Evolutionary conservation across 2,797 vertebrate genomes (phyloP).

Genomic region (Fistularia commersonii): DNA sequence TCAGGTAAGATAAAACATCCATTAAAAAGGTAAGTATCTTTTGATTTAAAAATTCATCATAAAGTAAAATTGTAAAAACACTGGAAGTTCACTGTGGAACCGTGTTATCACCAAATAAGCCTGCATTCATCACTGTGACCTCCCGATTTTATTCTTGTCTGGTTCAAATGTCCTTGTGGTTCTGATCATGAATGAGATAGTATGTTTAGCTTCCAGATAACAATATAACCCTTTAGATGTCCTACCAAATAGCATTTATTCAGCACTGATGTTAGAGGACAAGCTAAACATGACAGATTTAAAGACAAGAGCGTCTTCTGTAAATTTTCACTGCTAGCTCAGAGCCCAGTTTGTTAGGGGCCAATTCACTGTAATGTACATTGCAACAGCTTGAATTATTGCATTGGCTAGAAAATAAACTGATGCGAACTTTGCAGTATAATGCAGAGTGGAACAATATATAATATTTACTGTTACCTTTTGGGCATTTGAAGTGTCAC

Average conservation of each 20-base stretch:
- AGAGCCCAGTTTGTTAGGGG: slow-evolving; percentile 1
- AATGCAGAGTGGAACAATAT: too few species aligned
- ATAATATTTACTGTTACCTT: too few species aligned
- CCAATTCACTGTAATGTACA: background rate
- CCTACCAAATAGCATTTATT: slow-evolving; percentile 12
- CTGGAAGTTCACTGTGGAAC: too few species aligned
- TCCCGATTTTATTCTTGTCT: slow-evolving; percentile 34
- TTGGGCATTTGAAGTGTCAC: too few species aligned
- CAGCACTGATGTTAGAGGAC: slow-evolving; percentile 26
- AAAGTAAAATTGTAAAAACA: too few species aligned
- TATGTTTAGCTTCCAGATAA: slow-evolving; percentile 55
- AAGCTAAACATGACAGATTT: slow-evolving; percentile 2
- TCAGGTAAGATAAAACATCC: too few species aligned
- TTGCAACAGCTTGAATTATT: background rate
- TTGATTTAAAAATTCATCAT: background rate
- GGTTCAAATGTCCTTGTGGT: slow-evolving; percentile 45
- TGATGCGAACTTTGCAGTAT: too few species aligned
- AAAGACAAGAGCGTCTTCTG: slow-evolving; percentile 6
- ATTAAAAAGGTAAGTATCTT: background rate
- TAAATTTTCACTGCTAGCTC: slow-evolving; percentile 1
- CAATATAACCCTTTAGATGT: slow-evolving; percentile 31
- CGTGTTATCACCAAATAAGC: background rate
- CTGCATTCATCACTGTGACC: slow-evolving; percentile 25
- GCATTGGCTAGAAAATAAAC: too few species aligned
- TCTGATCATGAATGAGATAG: slow-evolving; percentile 53